These are phyloP conservation scores for Paracyprichromis sp. DNA, from an alignment of 2,113 vertebrate genomes.

Conservation along the genomic window DNA sequence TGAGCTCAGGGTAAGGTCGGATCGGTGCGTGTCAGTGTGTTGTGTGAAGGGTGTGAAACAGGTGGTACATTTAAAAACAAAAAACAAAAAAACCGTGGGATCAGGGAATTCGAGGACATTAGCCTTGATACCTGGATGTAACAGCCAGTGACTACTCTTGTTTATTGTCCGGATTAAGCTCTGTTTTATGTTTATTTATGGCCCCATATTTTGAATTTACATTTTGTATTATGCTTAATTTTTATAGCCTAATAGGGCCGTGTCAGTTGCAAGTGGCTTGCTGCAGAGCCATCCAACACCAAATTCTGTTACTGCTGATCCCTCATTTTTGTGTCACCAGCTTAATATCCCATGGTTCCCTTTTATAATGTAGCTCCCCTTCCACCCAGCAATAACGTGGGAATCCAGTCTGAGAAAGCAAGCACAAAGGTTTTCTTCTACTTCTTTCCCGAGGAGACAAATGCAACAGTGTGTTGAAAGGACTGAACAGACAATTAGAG, in stretches of 20 bases:
- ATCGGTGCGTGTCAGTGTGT: neutral
- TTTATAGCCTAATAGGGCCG: neutral
- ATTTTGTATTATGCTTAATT: neutral
- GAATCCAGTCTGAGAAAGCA: neutral
- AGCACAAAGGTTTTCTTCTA: neutral
- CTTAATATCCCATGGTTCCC: slow-evolving; percentile 4
- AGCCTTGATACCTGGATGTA: neutral
- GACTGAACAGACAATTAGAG: slow-evolving; percentile 2
- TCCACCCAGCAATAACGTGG: neutral
- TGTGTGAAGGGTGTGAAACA: neutral
- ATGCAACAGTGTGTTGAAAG: neutral
- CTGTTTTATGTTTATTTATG: neutral
- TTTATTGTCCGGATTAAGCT: neutral
- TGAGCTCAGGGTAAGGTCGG: slow-evolving; percentile 76
- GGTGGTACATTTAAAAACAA: neutral
- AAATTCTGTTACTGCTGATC: neutral
- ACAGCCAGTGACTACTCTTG: neutral
- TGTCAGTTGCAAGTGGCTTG: neutral
- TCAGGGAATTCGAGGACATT: neutral
- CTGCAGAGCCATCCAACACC: neutral
- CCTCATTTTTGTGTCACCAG: neutral
- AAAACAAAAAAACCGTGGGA: neutral
- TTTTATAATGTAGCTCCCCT: neutral
- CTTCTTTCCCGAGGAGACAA: neutral
- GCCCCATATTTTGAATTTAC: neutral